Evolutionary conservation across 2,888 invertebrate genomes (phyloP), one percentile per base, ranked within the genome.

Genomic region (Stegophylla sp.): DNA sequence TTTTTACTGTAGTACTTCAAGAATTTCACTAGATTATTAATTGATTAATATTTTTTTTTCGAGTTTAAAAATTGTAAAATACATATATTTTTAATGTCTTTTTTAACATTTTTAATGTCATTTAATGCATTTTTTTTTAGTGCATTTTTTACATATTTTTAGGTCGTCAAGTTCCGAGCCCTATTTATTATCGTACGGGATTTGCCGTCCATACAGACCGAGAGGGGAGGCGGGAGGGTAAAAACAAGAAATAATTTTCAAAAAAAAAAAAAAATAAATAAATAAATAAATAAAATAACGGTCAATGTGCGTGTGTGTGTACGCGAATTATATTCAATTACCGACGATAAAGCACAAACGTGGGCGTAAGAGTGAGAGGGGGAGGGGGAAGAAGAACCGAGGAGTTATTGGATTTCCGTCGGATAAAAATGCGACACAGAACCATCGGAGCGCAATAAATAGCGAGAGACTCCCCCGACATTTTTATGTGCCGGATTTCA

Each of bases 401-500:
- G 48, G 61, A 79, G 79, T 79, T 79, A 79, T 79, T 79, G 79
- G 79, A 79, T 79, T 63, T 34, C 12, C 59, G 77, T 59, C 59
- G 77, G 77, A 77, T 77, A 77, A 45, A 77, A 59, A 67, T 77
- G 53, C 77, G 59, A 79, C 79, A 71, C 12, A 15, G 71, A 79
- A 71, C 69, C 69, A 63, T 71, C 61, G 48, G 13, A 79, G 79
- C 79, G 79, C 61, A 79, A 79, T 79, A 79, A 79, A 79, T 79
- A 79, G 71, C 79, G 71, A 71, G 59, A 79, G 69, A 71, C 71
- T 71, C 79, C 45, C n/a, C 79, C 71, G 71, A 79, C 71, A 63
- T 79, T 79, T 79, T 79, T 79, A 79, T 71, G 79, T 71, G 71
- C 79, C 79, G 79, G 79, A 79, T 79, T 79, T 79, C 71, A 71